Evolutionary conservation across 2,888 invertebrate genomes (phyloP), one percentile per base, ranked within the genome.

Genomic region (Noctua janthe): DNA sequence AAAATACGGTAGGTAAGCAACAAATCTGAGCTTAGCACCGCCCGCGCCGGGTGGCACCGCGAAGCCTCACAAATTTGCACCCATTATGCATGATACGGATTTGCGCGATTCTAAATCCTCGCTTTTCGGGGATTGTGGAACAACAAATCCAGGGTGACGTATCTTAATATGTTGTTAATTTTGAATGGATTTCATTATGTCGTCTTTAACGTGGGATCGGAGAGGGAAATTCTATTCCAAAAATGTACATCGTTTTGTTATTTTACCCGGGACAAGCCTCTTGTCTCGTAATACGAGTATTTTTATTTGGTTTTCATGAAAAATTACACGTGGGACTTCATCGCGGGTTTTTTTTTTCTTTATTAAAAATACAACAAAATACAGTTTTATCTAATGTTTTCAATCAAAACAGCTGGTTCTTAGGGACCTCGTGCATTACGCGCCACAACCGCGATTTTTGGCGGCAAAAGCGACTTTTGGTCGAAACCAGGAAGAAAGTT

Each of bases 61-160:
- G 85, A 85, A 90, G 88, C 88, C 90, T 88, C 87, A 88, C 92
- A 92, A 93, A 94, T 94, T 94, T 94, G 92, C 93, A 92, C 92
- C 93, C 92, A 94, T 94, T 94, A 89, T 87, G 80, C 80, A 80
- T 90, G 91, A 91, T 92, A 91, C 91, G 91, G 92, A 92, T 93
- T 93, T 92, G 81, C 89, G 84, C 90, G 89, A 88, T 90, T 88
- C 87, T 88, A 91, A 92, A 92, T 91, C 91, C 92, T 85, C 82
- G 91, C 86, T 87, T 92, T 92, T 91, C 79, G 90, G 89, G 87
- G 89, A 89, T 89, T 90, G 82, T 76, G 81, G 72, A 75, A 84
- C 87, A 86, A 86, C 91, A 92, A 91, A 92, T 92, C 90, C 86
- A 74, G 87, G 87, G 88, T 91, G 90, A 89, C 85, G 72, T 80